A percentile compares a stretch with the other conserved stretches of the same genome.
These are phyloP conservation scores for Orussus abietinus DNA, from an alignment of 1,140 invertebrate species.

Conservation along the genomic window DNA sequence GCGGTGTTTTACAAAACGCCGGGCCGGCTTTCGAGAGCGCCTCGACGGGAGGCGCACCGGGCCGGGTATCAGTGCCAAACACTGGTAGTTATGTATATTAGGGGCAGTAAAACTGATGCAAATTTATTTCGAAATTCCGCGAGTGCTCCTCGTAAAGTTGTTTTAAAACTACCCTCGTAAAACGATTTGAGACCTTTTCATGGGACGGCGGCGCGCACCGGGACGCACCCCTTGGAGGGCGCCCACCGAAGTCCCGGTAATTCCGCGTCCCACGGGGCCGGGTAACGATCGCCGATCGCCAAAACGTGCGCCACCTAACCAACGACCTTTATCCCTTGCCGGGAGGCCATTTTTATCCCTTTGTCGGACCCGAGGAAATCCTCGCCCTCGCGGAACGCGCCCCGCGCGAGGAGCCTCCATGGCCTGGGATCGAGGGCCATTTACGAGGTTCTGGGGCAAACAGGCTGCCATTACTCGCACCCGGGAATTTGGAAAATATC, in stretches of 20 bases:
- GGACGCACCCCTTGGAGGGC: too few species aligned
- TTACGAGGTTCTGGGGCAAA: constrained; percentile 28
- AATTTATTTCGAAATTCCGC: constrained; percentile 49
- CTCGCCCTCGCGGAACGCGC: too few species aligned
- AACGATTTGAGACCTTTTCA: constrained; percentile 44
- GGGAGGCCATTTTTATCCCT: too few species aligned
- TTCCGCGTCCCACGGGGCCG: too few species aligned
- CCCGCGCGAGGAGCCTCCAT: too few species aligned
- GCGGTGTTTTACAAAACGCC: constrained; percentile 28
- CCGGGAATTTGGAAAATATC: constrained; percentile 28
- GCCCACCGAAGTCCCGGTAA: too few species aligned
- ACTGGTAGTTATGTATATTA: constrained; percentile 49
- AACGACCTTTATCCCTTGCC: too few species aligned
- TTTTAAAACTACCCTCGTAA: constrained; percentile 49
- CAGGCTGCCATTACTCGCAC: constrained; percentile 36
- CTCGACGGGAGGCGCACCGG: not conserved
- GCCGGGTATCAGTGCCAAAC: constrained; percentile 44
- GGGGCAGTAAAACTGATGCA: constrained; percentile 46
- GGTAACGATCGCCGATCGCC: too few species aligned
- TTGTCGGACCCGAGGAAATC: too few species aligned
- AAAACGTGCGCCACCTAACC: too few species aligned
- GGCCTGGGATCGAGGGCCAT: constrained; percentile 36
- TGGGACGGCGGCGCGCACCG: too few species aligned
- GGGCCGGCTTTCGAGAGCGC: constrained; percentile 8
- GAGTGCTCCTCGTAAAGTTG: constrained; percentile 37